Percentiles rank a stretch among this genome's conserved stretches.
These are phyloP conservation scores for Epicampocera succincta DNA, from an alignment of 2,888 invertebrate species.

Conservation along the genomic window DNA sequence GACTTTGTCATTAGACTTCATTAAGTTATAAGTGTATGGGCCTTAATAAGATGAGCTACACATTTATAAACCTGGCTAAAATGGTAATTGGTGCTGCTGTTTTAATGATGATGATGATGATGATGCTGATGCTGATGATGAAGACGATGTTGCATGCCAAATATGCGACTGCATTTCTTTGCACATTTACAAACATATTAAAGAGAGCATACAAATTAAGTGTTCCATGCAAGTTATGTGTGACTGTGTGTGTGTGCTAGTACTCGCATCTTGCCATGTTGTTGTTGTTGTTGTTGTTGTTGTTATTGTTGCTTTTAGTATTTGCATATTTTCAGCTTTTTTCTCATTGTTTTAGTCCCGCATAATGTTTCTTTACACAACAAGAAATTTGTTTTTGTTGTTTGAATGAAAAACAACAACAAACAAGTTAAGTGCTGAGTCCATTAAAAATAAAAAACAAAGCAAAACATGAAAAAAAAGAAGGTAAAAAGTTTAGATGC, in stretches of 20 bases:
- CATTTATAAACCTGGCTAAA: constrained; percentile 43
- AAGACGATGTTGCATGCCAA: constrained; percentile 14
- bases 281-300: constrained; percentile 62
- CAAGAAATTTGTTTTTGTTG: constrained; percentile 40
- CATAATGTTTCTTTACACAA: constrained; percentile 47
- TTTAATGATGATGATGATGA: constrained; percentile 15
- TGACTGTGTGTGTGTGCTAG: neutral
- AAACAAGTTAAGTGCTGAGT: constrained; percentile 60
- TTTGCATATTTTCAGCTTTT: constrained; percentile 14
- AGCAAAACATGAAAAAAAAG: neutral
- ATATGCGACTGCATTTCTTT: constrained; percentile 44
- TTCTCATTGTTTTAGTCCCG: constrained; percentile 52
- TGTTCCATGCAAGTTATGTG: constrained; percentile 58
- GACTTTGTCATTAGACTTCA: constrained; percentile 69
- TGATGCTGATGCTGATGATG: neutral
- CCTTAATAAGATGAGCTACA: constrained; percentile 47
- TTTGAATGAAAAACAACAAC: constrained; percentile 32
- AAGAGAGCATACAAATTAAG: constrained; percentile 62
- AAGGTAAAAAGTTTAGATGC: constrained; percentile 61
- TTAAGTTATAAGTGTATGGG: constrained; percentile 51
- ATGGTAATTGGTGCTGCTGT: constrained; percentile 65
- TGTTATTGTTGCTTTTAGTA: constrained; percentile 60
- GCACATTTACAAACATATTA: constrained; percentile 37
- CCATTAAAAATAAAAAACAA: constrained; percentile 35
- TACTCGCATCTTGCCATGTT: constrained; percentile 62